phyloP scores from a whole-genome alignment of 2,797 vertebrate species.

The Amniataba percoides region DNA sequence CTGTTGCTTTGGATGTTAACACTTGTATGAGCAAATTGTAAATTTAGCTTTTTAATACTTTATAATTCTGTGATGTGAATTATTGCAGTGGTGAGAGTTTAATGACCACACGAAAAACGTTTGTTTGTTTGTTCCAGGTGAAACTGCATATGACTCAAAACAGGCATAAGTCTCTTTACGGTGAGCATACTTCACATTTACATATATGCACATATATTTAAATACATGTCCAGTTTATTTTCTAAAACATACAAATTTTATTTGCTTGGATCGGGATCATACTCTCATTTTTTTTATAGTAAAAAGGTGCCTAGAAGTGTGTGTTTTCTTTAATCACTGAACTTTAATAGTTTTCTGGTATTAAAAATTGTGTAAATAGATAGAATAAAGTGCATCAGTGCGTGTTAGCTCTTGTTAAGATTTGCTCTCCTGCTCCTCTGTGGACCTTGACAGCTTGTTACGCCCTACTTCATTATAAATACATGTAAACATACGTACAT shows the following conservation, averaged over 20 bases:
- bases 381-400: neutral
- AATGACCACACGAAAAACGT: neutral
- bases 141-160: constrained; percentile 31
- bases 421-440: neutral
- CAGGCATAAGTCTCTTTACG: constrained; percentile 26
- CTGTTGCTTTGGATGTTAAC: constrained; percentile 34
- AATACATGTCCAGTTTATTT: neutral
- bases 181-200: constrained; percentile 39
- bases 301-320: neutral
- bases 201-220: too few species aligned
- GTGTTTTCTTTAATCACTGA: neutral
- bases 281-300: too few species aligned
- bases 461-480: neutral
- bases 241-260: neutral
- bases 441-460: neutral
- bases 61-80: neutral
- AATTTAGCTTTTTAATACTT: neutral
- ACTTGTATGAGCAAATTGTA: too few species aligned
- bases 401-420: neutral
- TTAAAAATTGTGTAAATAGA: neutral
- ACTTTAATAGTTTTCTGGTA: neutral
- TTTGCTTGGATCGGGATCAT: too few species aligned
- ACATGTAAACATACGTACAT: too few species aligned
- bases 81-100: neutral
- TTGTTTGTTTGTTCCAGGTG: constrained; percentile 42